Evolutionary conservation across 2,113 vertebrate genomes (phyloP).

Genomic region (Jaculus jaculus): DNA sequence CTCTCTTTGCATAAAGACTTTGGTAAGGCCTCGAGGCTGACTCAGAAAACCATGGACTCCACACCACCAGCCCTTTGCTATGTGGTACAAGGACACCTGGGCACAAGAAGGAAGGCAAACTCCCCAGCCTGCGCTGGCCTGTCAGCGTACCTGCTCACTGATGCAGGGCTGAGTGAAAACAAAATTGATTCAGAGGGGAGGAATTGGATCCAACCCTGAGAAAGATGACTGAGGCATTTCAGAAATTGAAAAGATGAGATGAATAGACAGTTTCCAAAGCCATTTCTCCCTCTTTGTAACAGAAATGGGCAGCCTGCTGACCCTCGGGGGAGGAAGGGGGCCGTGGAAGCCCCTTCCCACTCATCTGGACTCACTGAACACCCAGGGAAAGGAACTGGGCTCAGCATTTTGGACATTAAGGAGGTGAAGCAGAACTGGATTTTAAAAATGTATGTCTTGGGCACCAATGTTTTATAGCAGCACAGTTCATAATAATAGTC

Average conservation of each 20-base stretch:
- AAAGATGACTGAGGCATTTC: slow-evolving; percentile 57
- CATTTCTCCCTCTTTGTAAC: slow-evolving; percentile 34
- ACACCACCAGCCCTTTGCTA: accelerated
- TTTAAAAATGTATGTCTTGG: neutral
- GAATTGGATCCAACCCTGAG: slow-evolving; percentile 47
- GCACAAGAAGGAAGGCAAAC: neutral
- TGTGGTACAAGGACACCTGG: neutral
- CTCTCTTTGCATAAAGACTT: neutral
- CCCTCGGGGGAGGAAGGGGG: neutral
- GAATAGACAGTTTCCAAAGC: slow-evolving; percentile 46
- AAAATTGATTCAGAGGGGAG: neutral
- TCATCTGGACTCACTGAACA: neutral
- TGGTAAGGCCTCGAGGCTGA: neutral
- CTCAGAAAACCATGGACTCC: neutral
- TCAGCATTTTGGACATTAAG: neutral
- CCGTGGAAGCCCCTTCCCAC: neutral
- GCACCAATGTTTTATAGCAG: neutral
- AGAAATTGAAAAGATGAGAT: slow-evolving; percentile 56
- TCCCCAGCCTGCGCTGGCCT: neutral
- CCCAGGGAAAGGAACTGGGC: neutral
- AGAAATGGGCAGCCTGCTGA: neutral
- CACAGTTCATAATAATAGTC: neutral
- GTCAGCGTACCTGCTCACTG: neutral
- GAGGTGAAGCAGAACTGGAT: neutral
- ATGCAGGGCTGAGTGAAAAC: slow-evolving; percentile 6